phyloP scores from a whole-genome alignment of 2,113 vertebrate species.

The Chloropsis hardwickii region DNA sequence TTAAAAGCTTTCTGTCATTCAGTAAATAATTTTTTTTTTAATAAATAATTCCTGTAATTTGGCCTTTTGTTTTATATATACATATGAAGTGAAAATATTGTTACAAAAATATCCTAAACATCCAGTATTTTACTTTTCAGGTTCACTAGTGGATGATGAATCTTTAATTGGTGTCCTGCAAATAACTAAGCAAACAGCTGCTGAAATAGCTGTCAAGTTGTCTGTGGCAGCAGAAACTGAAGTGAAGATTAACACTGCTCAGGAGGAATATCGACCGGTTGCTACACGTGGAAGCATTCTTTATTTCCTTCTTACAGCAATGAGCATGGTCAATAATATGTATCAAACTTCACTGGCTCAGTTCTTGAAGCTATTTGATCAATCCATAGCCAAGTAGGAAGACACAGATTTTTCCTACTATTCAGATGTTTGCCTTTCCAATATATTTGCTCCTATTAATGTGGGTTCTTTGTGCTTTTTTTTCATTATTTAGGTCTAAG shows the following conservation, averaged over 20 bases:
- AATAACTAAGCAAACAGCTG: conserved; percentile 75
- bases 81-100: neutral
- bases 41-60: neutral
- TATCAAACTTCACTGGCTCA: conserved; percentile 80
- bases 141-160: conserved; percentile 80
- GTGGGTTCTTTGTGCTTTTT: neutral
- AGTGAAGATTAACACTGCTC: conserved; percentile 75
- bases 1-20: neutral
- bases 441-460: neutral
- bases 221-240: conserved; percentile 77
- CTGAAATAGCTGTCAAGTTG: conserved; percentile 76
- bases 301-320: conserved; percentile 80
- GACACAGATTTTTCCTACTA: neutral
- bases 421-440: neutral
- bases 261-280: conserved; percentile 78
- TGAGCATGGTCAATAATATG: conserved; percentile 83
- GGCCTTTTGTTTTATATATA: neutral
- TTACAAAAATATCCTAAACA: neutral
- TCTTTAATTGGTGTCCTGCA: conserved; percentile 77
- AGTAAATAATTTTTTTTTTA: neutral
- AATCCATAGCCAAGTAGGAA: conserved; percentile 74
- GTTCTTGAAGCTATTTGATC: conserved; percentile 79
- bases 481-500: conserved; percentile 65
- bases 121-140: conserved; percentile 35
- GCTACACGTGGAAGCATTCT: conserved; percentile 80